These are phyloP conservation scores for Celastrina argiolus DNA, from an alignment of 2,888 invertebrate genomes.

Conservation along the genomic window DNA sequence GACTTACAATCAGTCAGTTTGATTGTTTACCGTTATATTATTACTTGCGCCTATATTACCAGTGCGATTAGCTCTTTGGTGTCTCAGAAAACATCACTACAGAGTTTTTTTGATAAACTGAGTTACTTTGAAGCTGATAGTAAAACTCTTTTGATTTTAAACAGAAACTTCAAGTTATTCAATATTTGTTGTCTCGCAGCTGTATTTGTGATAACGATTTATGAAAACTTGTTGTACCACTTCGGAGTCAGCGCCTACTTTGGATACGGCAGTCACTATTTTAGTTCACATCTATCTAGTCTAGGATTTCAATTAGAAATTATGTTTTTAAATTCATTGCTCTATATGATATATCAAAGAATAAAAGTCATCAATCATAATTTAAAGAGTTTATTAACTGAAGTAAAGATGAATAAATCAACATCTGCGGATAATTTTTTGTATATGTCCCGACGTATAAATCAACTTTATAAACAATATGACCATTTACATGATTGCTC, in stretches of 20 bases:
- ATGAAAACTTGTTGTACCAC: not conserved
- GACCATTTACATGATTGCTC: not conserved
- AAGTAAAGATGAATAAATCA: not conserved
- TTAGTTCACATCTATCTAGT: not conserved
- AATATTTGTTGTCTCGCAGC: not conserved
- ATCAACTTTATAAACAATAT: not conserved
- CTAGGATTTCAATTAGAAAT: not conserved
- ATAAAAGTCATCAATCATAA: not conserved
- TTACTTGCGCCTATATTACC: not conserved
- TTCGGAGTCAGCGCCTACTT: not conserved
- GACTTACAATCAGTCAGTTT: not conserved
- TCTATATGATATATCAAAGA: not conserved
- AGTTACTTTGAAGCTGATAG: not conserved
- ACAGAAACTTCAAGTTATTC: not conserved
- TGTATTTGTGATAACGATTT: not conserved
- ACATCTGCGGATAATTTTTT: not conserved
- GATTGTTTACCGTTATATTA: not conserved
- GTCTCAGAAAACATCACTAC: not conserved
- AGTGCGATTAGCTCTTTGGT: not conserved
- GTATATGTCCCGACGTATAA: not conserved
- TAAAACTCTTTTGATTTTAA: not conserved
- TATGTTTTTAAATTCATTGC: not conserved
- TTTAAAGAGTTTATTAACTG: not conserved
- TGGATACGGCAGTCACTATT: not conserved
- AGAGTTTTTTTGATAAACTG: not conserved